Percentiles rank a stretch among this genome's conserved stretches.
phyloP scores from a whole-genome alignment of 2,888 invertebrate genomes.

The Zaprionus bogoriensis region DNA sequence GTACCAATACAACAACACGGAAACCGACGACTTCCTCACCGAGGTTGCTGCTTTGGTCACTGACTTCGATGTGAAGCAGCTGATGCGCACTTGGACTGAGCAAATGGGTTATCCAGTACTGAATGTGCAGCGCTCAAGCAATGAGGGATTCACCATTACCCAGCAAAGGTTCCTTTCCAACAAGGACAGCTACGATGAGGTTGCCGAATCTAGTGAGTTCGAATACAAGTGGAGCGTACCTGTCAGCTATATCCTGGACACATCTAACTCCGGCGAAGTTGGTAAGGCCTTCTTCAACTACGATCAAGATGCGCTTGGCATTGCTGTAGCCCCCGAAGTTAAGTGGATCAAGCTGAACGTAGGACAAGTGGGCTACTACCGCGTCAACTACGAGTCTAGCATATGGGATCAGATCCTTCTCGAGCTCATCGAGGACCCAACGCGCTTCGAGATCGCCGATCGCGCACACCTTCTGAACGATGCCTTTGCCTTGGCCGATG shows the following conservation, averaged over 20 bases:
- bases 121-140: slow-evolving; percentile 83
- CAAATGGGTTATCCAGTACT: slow-evolving; percentile 94
- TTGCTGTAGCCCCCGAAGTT: slow-evolving; percentile 79
- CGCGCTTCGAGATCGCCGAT: slow-evolving; percentile 86
- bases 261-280: slow-evolving; percentile 73
- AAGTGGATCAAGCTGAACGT: slow-evolving; percentile 92
- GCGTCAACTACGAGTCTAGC: slow-evolving; percentile 89
- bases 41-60: slow-evolving; percentile 84
- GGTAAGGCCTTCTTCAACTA: slow-evolving; percentile 72
- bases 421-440: slow-evolving; percentile 72
- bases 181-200: slow-evolving; percentile 84
- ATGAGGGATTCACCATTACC: slow-evolving; percentile 84
- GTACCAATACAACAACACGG: slow-evolving; percentile 89
- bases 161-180: slow-evolving; percentile 90
- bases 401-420: slow-evolving; percentile 85
- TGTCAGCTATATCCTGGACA: slow-evolving; percentile 87
- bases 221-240: slow-evolving; percentile 92
- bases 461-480: slow-evolving; percentile 91
- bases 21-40: slow-evolving; percentile 89
- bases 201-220: slow-evolving; percentile 83
- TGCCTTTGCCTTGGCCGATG: slow-evolving; percentile 90
- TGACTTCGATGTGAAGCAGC: slow-evolving; percentile 83
- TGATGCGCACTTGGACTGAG: slow-evolving; percentile 94
- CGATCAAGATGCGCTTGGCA: slow-evolving; percentile 13
- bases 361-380: slow-evolving; percentile 92